Conservation (phyloP, 2,797 vertebrate genomes). For the Brachymystax lenok region DNA sequence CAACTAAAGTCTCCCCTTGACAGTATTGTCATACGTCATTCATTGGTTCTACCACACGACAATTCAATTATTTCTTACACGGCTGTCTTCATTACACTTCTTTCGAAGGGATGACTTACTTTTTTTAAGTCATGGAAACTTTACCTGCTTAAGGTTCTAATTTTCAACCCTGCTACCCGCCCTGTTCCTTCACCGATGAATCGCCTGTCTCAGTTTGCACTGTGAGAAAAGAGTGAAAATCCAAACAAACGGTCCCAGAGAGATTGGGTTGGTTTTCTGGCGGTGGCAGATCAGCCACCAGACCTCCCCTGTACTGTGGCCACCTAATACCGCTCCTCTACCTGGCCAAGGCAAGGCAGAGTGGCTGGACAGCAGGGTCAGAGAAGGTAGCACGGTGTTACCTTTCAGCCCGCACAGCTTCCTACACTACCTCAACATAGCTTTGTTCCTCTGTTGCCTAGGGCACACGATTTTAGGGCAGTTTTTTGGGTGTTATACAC, state of each 20-base stretch:
- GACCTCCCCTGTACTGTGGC: slow-evolving; percentile 72
- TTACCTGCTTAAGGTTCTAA: slow-evolving; percentile 70
- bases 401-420: slow-evolving; percentile 73
- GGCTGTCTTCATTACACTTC: background rate
- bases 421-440: slow-evolving; percentile 69
- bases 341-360: slow-evolving; percentile 62
- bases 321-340: slow-evolving; percentile 65
- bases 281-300: slow-evolving; percentile 73
- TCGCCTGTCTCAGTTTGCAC: slow-evolving; percentile 76
- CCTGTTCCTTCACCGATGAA: slow-evolving; percentile 71
- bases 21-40: background rate
- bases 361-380: slow-evolving; percentile 75
- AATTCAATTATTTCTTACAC: background rate
- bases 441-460: slow-evolving; percentile 66
- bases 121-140: background rate
- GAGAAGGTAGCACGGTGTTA: slow-evolving; percentile 74
- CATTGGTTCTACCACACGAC: background rate
- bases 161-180: slow-evolving; percentile 73
- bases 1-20: background rate
- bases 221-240: slow-evolving; percentile 75
- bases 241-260: slow-evolving; percentile 77
- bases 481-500: background rate
- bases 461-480: too few relatives aligned
- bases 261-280: slow-evolving; percentile 72
- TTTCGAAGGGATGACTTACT: background rate